Percentiles rank a stretch among this genome's conserved stretches.
Conservation (phyloP, 2,113 vertebrate species). For the Python bivittatus region DNA sequence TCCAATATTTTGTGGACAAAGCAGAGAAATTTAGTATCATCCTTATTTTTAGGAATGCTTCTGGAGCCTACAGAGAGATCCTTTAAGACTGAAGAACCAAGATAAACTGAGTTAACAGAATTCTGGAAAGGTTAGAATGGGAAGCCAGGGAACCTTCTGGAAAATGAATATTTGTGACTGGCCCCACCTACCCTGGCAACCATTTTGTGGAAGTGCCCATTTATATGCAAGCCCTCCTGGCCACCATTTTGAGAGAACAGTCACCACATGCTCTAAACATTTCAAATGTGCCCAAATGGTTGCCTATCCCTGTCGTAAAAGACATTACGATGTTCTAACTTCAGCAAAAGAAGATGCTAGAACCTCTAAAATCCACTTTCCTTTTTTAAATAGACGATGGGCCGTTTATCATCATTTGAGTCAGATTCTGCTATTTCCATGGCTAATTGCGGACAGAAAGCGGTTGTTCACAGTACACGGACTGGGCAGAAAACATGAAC, state of each 20-base stretch:
- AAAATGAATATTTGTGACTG: neutral
- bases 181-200: neutral
- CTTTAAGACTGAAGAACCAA: too few relatives aligned
- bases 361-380: neutral
- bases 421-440: neutral
- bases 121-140: neutral
- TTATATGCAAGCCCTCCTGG: neutral
- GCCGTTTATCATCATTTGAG: neutral
- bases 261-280: neutral
- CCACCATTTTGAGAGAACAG: neutral
- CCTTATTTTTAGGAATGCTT: too few relatives aligned
- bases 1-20: too few relatives aligned
- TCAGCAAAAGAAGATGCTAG: neutral
- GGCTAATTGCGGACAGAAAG: neutral
- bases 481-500: neutral
- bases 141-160: neutral
- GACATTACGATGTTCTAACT: neutral
- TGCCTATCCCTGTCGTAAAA: neutral
- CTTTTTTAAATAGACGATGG: neutral
- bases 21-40: too few relatives aligned
- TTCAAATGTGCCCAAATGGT: neutral
- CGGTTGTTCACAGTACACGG: neutral
- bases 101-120: too few relatives aligned
- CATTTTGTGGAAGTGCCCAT: neutral
- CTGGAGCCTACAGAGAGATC: too few relatives aligned